These are phyloP conservation scores for Leucopsar rothschildi DNA, from an alignment of 2,113 vertebrate species.

Conservation along the genomic window DNA sequence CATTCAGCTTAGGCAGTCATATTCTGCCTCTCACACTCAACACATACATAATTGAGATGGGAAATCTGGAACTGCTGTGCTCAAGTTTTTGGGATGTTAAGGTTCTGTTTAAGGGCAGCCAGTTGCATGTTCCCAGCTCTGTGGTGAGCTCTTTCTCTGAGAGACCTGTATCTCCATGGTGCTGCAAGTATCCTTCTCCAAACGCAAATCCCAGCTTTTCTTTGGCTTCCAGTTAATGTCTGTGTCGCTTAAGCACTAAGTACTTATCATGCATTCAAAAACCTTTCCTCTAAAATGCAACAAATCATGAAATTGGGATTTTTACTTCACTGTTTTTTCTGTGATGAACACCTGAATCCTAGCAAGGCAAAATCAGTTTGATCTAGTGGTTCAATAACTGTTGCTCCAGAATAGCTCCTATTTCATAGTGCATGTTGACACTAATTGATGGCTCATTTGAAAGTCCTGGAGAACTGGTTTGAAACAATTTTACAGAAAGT, in stretches of 20 bases:
- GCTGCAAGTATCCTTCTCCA: background rate
- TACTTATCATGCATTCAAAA: background rate
- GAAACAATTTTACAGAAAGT: background rate
- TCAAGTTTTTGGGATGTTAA: background rate
- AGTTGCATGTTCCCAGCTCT: background rate
- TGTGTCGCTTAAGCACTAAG: background rate
- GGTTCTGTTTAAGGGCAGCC: background rate
- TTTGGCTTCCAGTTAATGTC: background rate
- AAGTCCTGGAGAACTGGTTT: background rate
- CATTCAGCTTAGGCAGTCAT: background rate
- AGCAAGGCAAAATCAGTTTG: background rate
- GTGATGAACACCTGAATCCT: background rate
- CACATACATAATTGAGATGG: background rate
- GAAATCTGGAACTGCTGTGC: background rate
- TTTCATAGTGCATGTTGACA: background rate
- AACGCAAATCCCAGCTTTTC: background rate
- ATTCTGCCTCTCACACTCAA: background rate
- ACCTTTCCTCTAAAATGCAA: background rate
- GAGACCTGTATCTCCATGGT: rapidly evolving
- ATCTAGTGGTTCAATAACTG: background rate
- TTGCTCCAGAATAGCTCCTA: background rate
- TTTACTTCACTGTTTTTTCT: background rate
- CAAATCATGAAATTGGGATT: background rate
- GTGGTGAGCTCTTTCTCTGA: background rate
- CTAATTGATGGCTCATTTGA: background rate